These are phyloP conservation scores for Podabrus alpinus DNA, from an alignment of 2,888 invertebrate genomes.

Conservation along the genomic window DNA sequence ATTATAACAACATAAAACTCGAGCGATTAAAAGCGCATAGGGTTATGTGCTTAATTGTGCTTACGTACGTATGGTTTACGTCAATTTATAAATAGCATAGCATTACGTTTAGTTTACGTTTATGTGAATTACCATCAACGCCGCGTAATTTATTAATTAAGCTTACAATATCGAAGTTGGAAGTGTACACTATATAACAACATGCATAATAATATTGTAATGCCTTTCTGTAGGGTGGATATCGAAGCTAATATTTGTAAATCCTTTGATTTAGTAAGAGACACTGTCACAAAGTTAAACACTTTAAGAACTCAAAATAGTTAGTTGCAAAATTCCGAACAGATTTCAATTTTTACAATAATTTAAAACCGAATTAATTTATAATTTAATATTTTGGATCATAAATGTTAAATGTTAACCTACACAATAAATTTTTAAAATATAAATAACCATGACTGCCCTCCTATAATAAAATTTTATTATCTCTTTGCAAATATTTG, in stretches of 20 bases:
- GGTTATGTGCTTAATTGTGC: neutral
- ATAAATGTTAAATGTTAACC: neutral
- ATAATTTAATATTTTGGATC: neutral
- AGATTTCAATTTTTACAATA: too few relatives aligned
- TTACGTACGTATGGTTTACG: neutral
- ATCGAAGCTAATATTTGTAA: neutral
- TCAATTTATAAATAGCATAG: neutral
- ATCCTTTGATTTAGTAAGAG: neutral
- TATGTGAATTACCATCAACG: neutral
- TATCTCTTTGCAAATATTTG: neutral
- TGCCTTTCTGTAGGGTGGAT: neutral
- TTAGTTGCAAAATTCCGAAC: too few relatives aligned
- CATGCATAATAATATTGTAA: neutral
- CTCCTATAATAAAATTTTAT: neutral
- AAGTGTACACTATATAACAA: too few relatives aligned
- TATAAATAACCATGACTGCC: neutral
- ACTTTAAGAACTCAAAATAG: neutral
- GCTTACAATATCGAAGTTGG: neutral
- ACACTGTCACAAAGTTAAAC: neutral
- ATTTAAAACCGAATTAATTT: neutral
- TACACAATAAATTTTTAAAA: neutral
- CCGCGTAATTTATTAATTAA: neutral
- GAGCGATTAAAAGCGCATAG: neutral
- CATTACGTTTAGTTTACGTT: neutral
- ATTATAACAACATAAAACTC: neutral